A percentile compares a stretch with the other conserved stretches of the same genome.
Evolutionary conservation across 2,113 vertebrate genomes (phyloP).

Genomic region (Dasyprocta punctata): DNA sequence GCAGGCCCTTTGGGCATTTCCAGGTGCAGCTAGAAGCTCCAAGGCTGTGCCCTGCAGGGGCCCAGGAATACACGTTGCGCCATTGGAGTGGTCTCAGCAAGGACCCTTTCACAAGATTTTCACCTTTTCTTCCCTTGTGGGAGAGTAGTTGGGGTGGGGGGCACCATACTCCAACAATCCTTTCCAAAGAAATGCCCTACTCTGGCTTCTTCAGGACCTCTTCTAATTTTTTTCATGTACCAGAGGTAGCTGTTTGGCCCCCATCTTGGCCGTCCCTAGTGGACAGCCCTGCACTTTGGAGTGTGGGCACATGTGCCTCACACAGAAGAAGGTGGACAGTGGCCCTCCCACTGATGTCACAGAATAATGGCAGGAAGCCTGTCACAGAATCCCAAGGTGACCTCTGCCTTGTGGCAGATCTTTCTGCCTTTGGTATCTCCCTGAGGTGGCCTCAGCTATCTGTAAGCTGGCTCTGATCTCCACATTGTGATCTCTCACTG

Average conservation of each 20-base stretch:
- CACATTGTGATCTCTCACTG: constrained; percentile 92
- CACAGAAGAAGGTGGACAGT: constrained; percentile 85
- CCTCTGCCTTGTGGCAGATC: constrained; percentile 92
- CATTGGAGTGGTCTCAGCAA: neutral
- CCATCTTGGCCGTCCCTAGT: neutral
- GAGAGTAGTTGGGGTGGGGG: constrained; percentile 61
- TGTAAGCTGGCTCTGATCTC: constrained; percentile 94
- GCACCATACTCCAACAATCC: neutral
- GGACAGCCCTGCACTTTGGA: neutral
- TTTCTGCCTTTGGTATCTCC: constrained; percentile 91
- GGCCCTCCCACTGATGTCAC: constrained; percentile 94
- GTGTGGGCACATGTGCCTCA: neutral
- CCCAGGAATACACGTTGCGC: neutral
- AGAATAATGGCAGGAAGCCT: constrained; percentile 92
- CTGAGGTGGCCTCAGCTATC: constrained; percentile 89
- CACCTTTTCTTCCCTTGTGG: constrained; percentile 76
- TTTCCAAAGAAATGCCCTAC: neutral
- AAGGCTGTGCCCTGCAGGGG: neutral
- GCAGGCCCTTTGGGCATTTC: neutral
- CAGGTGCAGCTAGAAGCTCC: neutral
- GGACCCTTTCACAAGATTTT: neutral
- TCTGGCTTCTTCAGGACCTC: neutral
- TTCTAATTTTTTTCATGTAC: neutral
- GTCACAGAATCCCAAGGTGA: constrained; percentile 93
- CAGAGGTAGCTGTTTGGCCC: neutral